Evolutionary conservation across 2,888 invertebrate genomes (phyloP).

Genomic region (Zaprionus obscuricornis): DNA sequence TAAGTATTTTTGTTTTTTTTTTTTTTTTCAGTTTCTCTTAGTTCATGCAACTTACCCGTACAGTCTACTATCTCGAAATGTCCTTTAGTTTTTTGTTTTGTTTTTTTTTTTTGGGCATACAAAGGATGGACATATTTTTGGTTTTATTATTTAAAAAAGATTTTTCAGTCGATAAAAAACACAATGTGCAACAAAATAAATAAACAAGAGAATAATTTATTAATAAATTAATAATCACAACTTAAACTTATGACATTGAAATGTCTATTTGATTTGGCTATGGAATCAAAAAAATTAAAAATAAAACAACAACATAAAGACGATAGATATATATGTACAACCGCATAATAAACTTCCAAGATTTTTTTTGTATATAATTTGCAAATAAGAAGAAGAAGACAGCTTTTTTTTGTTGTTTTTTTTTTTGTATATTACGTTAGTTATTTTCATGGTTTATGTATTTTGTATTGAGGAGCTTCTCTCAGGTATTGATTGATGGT

Average conservation of each 20-base stretch:
- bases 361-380: too few relatives aligned
- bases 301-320: conserved; percentile 20
- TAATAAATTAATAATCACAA: conserved; percentile 12
- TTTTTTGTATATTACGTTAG: not conserved
- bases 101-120: conserved; percentile 34
- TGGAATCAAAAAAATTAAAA: conserved; percentile 1
- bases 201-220: conserved; percentile 32
- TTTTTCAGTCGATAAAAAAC: conserved; percentile 21
- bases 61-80: conserved; percentile 95
- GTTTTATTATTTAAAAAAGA: conserved; percentile 37
- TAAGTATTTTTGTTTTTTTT: conserved; percentile 17
- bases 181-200: conserved; percentile 45
- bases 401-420: conserved; percentile 33
- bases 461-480: conserved; percentile 32
- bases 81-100: conserved; percentile 86
- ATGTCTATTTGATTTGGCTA: not conserved
- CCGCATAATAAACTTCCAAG: conserved; percentile 74
- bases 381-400: conserved; percentile 23
- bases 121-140: conserved; percentile 47
- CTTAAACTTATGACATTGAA: conserved; percentile 24
- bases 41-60: conserved; percentile 88
- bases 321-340: conserved; percentile 42
- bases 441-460: too few relatives aligned
- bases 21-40: conserved; percentile 63
- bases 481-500: conserved; percentile 4